A percentile compares a stretch with the other conserved stretches of the same genome.
Evolutionary conservation across 1,140 invertebrate genomes (phyloP).

Genomic region (Nomia melanderi): DNA sequence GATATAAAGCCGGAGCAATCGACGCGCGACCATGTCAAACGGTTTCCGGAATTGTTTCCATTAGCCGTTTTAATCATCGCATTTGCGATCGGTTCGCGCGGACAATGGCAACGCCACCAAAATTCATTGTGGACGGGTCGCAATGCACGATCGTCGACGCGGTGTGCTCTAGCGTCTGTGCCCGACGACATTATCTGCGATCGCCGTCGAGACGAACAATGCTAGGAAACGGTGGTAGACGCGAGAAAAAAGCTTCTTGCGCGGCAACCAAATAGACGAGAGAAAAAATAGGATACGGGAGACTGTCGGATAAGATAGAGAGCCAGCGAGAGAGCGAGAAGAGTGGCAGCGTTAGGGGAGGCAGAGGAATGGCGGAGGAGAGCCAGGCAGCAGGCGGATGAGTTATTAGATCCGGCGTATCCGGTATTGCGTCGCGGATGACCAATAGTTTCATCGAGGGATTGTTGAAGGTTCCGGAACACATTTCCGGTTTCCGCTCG

Average conservation of each 20-base stretch:
- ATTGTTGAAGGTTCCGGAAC: constrained; percentile 81
- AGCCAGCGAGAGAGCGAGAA: neutral
- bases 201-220: constrained; percentile 57
- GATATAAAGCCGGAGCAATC: constrained; percentile 36
- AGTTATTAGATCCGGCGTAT: constrained; percentile 81
- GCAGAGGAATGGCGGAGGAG: constrained; percentile 7
- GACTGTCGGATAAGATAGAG: neutral
- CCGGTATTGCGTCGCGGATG: constrained; percentile 80
- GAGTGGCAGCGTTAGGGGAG: neutral
- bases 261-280: neutral
- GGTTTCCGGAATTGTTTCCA: constrained; percentile 59
- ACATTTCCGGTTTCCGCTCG: constrained; percentile 81
- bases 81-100: constrained; percentile 42
- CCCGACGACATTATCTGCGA: constrained; percentile 57
- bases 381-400: constrained; percentile 71
- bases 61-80: constrained; percentile 63
- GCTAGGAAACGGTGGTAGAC: constrained; percentile 46
- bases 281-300: neutral
- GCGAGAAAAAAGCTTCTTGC: constrained; percentile 25
- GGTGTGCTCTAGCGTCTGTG: no score
- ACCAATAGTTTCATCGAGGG: constrained; percentile 82
- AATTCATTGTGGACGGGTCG: constrained; percentile 53
- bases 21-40: constrained; percentile 58
- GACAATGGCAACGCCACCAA: constrained; percentile 46
- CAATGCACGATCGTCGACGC: constrained; percentile 51